Percentiles rank a stretch among this genome's conserved stretches.
Conservation (phyloP, 1,140 invertebrate genomes). For the Lepidurus apus region DNA sequence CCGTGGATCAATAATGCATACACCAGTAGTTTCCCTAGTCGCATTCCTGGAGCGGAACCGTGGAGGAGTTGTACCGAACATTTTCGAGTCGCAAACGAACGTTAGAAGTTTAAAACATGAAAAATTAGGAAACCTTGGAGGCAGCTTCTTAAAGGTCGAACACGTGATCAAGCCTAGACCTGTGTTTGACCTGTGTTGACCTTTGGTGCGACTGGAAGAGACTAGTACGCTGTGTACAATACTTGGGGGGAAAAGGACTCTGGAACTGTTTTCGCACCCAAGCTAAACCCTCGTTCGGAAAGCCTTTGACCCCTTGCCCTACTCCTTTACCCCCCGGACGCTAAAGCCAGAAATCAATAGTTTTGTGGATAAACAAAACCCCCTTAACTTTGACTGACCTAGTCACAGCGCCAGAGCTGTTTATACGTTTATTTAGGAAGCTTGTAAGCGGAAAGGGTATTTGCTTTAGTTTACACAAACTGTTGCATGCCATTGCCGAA, state of each 20-base stretch:
- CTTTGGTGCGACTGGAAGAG: not conserved
- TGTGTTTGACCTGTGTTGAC: not conserved
- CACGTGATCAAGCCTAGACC: not conserved
- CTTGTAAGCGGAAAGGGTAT: not conserved
- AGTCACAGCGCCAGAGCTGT: not conserved
- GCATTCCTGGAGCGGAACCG: not conserved
- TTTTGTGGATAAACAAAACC: not conserved
- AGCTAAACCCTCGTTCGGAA: not conserved
- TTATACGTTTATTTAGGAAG: not conserved
- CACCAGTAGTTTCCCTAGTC: not conserved
- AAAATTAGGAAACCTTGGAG: too few relatives aligned
- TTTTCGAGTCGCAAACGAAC: too few relatives aligned
- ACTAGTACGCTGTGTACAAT: not conserved
- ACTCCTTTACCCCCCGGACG: not conserved
- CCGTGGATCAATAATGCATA: not conserved
- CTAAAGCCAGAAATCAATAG: not conserved
- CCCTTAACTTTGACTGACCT: not conserved
- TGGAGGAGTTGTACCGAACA: too few relatives aligned
- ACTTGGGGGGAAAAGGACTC: too few relatives aligned
- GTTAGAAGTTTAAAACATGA: too few relatives aligned
- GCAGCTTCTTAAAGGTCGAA: not conserved
- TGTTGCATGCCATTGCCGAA: not conserved
- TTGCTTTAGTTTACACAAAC: not conserved
- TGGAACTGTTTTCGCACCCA: slow-evolving; percentile 1
- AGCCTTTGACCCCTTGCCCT: not conserved